Evolutionary conservation across 1,140 invertebrate species (phyloP).

Genomic region (Cryptotermes secundus): DNA sequence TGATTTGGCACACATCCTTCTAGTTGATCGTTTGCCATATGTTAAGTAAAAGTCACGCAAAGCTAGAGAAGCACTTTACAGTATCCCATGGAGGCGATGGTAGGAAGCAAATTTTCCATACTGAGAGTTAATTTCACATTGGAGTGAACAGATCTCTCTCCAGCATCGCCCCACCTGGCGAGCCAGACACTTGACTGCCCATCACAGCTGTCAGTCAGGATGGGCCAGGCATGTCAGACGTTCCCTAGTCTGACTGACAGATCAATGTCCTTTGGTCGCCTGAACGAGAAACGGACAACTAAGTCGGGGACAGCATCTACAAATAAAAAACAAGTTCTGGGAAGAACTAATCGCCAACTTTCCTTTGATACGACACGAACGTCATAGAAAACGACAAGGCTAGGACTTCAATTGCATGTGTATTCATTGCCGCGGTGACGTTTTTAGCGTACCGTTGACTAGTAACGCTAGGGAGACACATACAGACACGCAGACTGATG

Average conservation of each 20-base stretch:
- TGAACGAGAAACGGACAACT: too few relatives aligned
- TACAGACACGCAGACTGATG: too few relatives aligned
- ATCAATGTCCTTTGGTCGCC: not conserved
- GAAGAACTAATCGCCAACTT: too few relatives aligned
- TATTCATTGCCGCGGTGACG: too few relatives aligned
- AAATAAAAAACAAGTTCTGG: too few relatives aligned
- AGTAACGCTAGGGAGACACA: too few relatives aligned
- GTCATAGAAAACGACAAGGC: too few relatives aligned
- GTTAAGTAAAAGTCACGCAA: not conserved
- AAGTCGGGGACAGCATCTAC: too few relatives aligned
- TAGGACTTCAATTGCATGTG: too few relatives aligned
- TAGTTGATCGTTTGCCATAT: not conserved
- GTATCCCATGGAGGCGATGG: not conserved
- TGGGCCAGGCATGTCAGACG: not conserved
- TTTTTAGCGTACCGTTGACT: too few relatives aligned
- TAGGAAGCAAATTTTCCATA: not conserved
- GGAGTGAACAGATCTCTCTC: not conserved
- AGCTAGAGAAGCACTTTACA: not conserved
- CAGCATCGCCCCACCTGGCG: not conserved
- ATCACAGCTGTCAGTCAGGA: not conserved
- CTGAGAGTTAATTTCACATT: not conserved
- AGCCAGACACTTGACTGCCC: not conserved
- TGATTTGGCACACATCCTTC: not conserved
- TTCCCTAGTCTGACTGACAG: not conserved
- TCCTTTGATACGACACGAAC: too few relatives aligned